phyloP scores from a whole-genome alignment of 2,113 vertebrate species.

The Guaruba guarouba region DNA sequence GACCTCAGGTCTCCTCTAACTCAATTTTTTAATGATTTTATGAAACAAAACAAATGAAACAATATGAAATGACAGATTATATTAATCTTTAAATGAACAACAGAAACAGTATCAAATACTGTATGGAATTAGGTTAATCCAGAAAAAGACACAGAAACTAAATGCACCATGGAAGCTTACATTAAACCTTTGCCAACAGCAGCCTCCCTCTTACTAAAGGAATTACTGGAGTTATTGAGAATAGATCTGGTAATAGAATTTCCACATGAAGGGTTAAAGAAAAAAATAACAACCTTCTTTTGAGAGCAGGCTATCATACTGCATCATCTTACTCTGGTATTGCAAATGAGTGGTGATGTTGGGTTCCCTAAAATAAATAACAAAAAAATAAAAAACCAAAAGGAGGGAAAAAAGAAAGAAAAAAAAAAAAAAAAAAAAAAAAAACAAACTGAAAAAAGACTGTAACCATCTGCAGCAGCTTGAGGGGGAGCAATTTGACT shows the following conservation, averaged over 20 bases:
- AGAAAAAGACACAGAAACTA: background rate
- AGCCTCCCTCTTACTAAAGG: background rate
- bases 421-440: background rate
- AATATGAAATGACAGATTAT: background rate
- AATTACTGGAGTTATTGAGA: background rate
- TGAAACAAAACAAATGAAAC: background rate
- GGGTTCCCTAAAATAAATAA: constrained; percentile 30
- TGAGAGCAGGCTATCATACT: background rate
- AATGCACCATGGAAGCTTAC: background rate
- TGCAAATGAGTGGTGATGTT: constrained; percentile 23
- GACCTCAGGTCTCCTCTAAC: background rate
- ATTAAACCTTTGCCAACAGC: background rate
- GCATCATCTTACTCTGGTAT: background rate
- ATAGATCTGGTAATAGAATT: background rate
- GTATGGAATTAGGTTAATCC: background rate
- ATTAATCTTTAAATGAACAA: constrained; percentile 2
- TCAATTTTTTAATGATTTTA: background rate
- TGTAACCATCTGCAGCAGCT: constrained; percentile 46
- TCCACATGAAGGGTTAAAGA: constrained; percentile 4
- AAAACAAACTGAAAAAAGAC: constrained; percentile 3
- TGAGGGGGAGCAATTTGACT: background rate
- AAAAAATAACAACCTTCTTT: background rate
- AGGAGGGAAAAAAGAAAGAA: no score
- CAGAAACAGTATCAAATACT: background rate
- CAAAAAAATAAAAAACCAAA: no score